phyloP scores from a whole-genome alignment of 2,113 vertebrate genomes.

The Gila orcuttii region DNA sequence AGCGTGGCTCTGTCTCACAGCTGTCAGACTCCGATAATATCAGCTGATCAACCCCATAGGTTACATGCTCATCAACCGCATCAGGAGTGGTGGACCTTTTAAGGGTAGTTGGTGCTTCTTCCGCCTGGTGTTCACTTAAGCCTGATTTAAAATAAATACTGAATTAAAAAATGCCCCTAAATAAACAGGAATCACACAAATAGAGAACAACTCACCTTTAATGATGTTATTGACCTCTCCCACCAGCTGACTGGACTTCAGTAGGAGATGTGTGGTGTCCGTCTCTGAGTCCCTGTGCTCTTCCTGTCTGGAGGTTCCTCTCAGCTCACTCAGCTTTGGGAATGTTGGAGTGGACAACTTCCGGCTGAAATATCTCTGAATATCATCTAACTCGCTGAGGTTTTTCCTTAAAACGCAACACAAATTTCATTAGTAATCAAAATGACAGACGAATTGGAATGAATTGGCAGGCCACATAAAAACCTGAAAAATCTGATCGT shows the following conservation, averaged over 20 bases:
- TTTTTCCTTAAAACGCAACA: constrained; percentile 80
- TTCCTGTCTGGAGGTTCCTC: constrained; percentile 42
- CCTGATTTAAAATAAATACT: constrained; percentile 8
- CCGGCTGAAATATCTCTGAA: constrained; percentile 88
- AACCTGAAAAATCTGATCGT: not conserved
- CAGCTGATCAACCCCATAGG: constrained; percentile 11
- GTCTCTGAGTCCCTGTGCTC: constrained; percentile 29
- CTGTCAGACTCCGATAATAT: constrained; percentile 21
- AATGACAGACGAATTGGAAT: not conserved
- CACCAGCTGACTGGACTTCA: constrained; percentile 80
- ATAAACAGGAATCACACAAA: not conserved
- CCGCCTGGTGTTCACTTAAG: constrained; percentile 29
- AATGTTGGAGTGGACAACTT: constrained; percentile 82
- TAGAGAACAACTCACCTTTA: constrained; percentile 73
- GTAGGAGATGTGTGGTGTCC: constrained; percentile 66
- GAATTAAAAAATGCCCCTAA: not conserved
- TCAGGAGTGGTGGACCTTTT: not conserved
- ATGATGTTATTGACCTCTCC: constrained; percentile 84
- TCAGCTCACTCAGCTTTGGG: constrained; percentile 62
- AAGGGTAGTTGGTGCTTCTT: not conserved
- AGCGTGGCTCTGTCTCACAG: constrained; percentile 29
- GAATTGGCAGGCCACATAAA: not conserved
- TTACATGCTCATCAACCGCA: not conserved
- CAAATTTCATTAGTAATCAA: not conserved
- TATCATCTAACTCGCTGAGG: constrained; percentile 90